These are phyloP conservation scores for Cremastobaeus sp. DNA, from an alignment of 2,888 invertebrate genomes.

Conservation along the genomic window DNA sequence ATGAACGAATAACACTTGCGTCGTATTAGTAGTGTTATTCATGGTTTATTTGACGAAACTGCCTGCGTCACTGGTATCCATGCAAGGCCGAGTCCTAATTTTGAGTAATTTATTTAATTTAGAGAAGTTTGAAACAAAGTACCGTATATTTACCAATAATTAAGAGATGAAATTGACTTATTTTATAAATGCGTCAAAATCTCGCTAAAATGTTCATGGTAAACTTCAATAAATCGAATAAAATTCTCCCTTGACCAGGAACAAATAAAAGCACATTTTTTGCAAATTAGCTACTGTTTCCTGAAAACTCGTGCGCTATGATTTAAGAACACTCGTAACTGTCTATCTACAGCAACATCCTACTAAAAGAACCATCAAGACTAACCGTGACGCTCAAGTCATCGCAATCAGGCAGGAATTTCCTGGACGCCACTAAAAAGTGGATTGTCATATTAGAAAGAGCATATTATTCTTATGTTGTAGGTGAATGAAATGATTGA, in stretches of 20 bases:
- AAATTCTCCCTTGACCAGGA: constrained; percentile 4
- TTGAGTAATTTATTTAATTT: constrained; percentile 9
- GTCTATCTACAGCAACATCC: constrained; percentile 33
- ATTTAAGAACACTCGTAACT: constrained; percentile 16
- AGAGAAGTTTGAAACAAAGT: not conserved
- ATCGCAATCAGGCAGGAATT: constrained; percentile 61
- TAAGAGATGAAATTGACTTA: no score
- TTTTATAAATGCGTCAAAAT: no score
- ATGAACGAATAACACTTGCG: constrained; percentile 42
- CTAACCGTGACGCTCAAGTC: constrained; percentile 63
- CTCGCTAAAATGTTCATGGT: no score
- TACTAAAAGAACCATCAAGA: constrained; percentile 32
- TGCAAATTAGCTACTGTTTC: constrained; percentile 22
- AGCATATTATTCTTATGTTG: not conserved
- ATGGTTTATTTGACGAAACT: constrained; percentile 5
- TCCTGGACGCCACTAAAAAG: constrained; percentile 65
- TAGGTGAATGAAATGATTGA: constrained; percentile 15
- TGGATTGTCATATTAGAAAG: constrained; percentile 61
- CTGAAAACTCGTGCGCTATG: constrained; percentile 40
- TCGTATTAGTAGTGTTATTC: constrained; percentile 41
- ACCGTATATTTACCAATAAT: no score
- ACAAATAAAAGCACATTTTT: constrained; percentile 34
- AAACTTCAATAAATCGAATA: constrained; percentile 18
- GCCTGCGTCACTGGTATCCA: not conserved
- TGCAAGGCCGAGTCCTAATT: constrained; percentile 7